Base-by-base conservation (phyloP, 2,113 vertebrate genomes). In the Cavia porcellus region DNA sequence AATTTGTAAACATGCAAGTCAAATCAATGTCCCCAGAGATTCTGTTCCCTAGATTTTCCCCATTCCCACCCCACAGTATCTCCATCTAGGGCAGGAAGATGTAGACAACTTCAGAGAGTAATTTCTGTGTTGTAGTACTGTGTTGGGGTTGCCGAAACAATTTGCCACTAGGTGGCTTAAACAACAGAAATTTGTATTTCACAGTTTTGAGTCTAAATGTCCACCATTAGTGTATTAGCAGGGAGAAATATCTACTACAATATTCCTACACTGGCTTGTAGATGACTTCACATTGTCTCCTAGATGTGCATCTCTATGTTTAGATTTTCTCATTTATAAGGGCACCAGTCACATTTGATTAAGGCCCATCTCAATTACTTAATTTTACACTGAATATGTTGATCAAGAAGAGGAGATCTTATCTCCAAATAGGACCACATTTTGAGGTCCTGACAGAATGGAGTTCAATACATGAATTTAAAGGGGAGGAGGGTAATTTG, bases 61-160 rank as follows among this genome's bases (percentile, higher is more conserved):
- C 0, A 45, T 5, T 59, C 3, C 3, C 32, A 3, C 14, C 0
- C 7, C 1, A 14, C 4, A 19, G 4, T 24, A 25, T 9, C n/a
- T 66, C 68, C 7, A 62, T 64, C 10, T 28, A 87, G 28, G 30
- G 7, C 4, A 72, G 50, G 11, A 12, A 7, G n/a, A 59, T 5
- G 7, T 47, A 4, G 13, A 68, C 2, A 61, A 20, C 12, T 17
- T n/a, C 35, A 52, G 5, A 24, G 42, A 61, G 35, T 79, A 17
- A 62, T 28, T 62, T 11, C 5, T 75, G 28, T 79, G 24, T 28
- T 30, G 1, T 57, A 12, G 45, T 42, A 25, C 2, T 38, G 3
- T 85, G 20, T 7, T 77, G 61, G 10, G 14, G 52, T 4, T 80
- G 35, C 6, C 14, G 5, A 30, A 17, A 42, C 24, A 52, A 89